These are phyloP conservation scores for Meloidogyne chitwoodi DNA, from an alignment of 1,140 invertebrate species.

Conservation along the genomic window DNA sequence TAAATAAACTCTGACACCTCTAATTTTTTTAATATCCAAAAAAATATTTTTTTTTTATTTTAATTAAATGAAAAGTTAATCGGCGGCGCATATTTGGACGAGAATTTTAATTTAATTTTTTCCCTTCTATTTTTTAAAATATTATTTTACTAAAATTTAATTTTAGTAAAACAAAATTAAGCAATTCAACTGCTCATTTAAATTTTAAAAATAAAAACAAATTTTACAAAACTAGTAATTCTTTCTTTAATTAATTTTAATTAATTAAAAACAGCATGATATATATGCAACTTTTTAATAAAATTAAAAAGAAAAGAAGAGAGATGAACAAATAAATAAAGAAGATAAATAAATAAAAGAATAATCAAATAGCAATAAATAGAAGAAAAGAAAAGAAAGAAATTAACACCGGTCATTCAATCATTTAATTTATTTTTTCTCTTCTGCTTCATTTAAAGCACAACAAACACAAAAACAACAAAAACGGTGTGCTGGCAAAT, in stretches of 20 bases:
- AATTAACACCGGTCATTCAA: not conserved
- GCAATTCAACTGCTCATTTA: too few species aligned
- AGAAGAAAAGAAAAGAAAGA: not conserved
- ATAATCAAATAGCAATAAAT: not conserved
- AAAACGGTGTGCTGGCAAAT: not conserved
- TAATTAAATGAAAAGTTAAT: too few species aligned
- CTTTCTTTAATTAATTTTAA: too few species aligned
- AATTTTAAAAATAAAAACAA: too few species aligned
- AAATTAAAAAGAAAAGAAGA: not conserved
- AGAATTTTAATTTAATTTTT: too few species aligned
- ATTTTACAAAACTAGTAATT: not conserved
- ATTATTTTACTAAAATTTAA: too few species aligned
- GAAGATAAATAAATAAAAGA: not conserved
- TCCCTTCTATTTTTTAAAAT: too few species aligned
- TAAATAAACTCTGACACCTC: too few species aligned
- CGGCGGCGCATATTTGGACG: too few species aligned
- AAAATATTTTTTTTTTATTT: too few species aligned
- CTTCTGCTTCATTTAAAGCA: not conserved
- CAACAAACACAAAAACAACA: not conserved
- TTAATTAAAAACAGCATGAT: not conserved
- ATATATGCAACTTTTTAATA: not conserved
- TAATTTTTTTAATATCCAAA: too few species aligned
- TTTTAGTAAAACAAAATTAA: too few species aligned
- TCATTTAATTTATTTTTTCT: not conserved
- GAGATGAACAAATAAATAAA: not conserved